Conservation (phyloP, 2,797 vertebrate genomes). For the Pangasius krempfi region DNA sequence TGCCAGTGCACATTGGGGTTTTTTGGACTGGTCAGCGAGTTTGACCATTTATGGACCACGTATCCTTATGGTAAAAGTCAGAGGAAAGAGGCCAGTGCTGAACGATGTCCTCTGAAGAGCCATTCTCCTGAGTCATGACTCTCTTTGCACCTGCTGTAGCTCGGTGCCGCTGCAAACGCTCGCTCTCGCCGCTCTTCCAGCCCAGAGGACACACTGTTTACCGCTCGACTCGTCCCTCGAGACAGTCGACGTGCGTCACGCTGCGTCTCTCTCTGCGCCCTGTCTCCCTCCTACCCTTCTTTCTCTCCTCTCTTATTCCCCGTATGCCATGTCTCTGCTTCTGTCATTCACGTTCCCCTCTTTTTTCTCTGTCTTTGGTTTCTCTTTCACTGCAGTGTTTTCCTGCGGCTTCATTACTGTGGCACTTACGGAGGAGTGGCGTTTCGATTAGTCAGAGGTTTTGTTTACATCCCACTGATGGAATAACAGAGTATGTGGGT, state of each 20-base stretch:
- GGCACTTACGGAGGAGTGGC: constrained; percentile 63
- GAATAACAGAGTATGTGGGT: constrained; percentile 75
- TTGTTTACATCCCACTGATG: constrained; percentile 81
- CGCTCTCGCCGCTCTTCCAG: constrained; percentile 57
- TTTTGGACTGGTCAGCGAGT: constrained; percentile 62
- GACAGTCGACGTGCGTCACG: constrained; percentile 68
- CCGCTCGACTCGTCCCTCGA: constrained; percentile 60
- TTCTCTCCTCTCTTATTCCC: constrained; percentile 16
- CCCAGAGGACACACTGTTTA: constrained; percentile 67
- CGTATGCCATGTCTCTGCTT: neutral
- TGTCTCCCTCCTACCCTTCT: constrained; percentile 12
- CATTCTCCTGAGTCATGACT: constrained; percentile 47
- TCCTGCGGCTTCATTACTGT: constrained; percentile 72
- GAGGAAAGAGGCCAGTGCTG: constrained; percentile 22
- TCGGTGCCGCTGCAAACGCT: constrained; percentile 41
- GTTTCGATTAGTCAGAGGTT: constrained; percentile 79
- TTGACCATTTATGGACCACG: constrained; percentile 69
- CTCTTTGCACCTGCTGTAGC: constrained; percentile 53
- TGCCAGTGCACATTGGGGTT: constrained; percentile 19
- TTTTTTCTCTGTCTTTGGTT: neutral
- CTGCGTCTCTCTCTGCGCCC: constrained; percentile 44
- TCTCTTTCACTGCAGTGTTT: constrained; percentile 62
- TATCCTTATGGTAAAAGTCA: constrained; percentile 65
- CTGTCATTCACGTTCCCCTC: neutral
- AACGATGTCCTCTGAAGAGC: constrained; percentile 38